A percentile compares a stretch with the other conserved stretches of the same genome.
These are phyloP conservation scores for Elmis aenea DNA, from an alignment of 2,888 invertebrate genomes.

Conservation along the genomic window DNA sequence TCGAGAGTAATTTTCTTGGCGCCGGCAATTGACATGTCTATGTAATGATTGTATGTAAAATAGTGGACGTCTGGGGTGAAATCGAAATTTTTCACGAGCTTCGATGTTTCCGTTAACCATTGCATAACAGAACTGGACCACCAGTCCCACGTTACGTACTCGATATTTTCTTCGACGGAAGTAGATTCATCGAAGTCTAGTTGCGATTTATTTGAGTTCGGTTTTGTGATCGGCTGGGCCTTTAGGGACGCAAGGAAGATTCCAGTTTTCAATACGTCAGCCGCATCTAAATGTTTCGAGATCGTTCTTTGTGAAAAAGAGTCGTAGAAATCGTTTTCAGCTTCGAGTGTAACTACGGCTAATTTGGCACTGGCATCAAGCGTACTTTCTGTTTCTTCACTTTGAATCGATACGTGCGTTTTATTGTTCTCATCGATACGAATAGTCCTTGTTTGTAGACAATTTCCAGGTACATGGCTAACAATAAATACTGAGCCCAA, in stretches of 20 bases:
- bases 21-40: constrained; percentile 33
- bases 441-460: constrained; percentile 28
- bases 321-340: background rate
- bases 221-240: constrained; percentile 11
- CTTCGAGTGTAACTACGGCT: constrained; percentile 1
- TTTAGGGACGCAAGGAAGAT: constrained; percentile 41
- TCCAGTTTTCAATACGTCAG: constrained; percentile 40
- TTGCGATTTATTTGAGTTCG: constrained; percentile 8
- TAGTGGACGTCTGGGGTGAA: constrained; percentile 22
- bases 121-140: constrained; percentile 44
- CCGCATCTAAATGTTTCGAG: constrained; percentile 30
- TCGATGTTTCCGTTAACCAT: constrained; percentile 41
- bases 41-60: constrained; percentile 21
- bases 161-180: constrained; percentile 22
- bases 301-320: background rate
- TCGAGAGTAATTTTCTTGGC: constrained; percentile 36
- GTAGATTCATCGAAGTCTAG: constrained; percentile 11
- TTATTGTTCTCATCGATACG: background rate
- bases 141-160: constrained; percentile 43
- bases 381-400: background rate
- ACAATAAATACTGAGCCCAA: constrained; percentile 55
- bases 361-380: background rate
- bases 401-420: constrained; percentile 1
- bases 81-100: constrained; percentile 29
- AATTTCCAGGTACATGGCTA: constrained; percentile 51